Evolutionary conservation across 1,140 invertebrate species (phyloP), one percentile per base, ranked within the genome.

Genomic region (Drosophila pallidifrons): DNA sequence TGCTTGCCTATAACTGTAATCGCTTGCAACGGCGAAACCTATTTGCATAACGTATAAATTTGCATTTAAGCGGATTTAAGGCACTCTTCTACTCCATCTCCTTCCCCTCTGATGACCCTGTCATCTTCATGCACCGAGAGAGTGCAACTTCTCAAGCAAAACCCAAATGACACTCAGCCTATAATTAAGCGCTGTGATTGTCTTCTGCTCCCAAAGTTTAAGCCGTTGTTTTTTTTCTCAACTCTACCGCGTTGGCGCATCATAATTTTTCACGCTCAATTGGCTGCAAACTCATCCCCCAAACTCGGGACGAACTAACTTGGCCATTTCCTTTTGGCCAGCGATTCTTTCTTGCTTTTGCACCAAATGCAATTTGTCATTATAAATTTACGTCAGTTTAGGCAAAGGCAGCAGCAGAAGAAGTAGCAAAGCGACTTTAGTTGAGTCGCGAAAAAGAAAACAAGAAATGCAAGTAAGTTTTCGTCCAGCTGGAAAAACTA

Each of bases 341-440:
- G 32, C 59, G 13, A 16, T 20, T 25, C 38, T 43, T 51, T 64
- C 80, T 78, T 71, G 82, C 79, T 79, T 79, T 87, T 80, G 77
- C 77, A 64, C 85, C 85, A 89, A 88, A 88, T 88, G 85, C 85
- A 88, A 88, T 88, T 88, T 88, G 85, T 88, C 85, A 88, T 88
- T 88, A 88, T 88, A 88, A 88, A 88, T 88, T 88, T 88, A 88
- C 83, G 83, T 88, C 85, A 89, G 85, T 88, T 88, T 88, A 89
- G 75, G 85, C 83, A 88, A 83, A 82, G 82, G 77, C 73, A 75
- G 52, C 45, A 70, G 72, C 71, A 51, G 63, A 51, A 68, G 81
- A 41, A 87, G 79, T 75, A 32, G 75, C 77, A 46, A 70, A 65
- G 75, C 46, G 65, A 81, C 64, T 66, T 60, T 28, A 41, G 49